These are phyloP conservation scores for Oeneis ivallda DNA, from an alignment of 2,888 invertebrate species.

Conservation along the genomic window DNA sequence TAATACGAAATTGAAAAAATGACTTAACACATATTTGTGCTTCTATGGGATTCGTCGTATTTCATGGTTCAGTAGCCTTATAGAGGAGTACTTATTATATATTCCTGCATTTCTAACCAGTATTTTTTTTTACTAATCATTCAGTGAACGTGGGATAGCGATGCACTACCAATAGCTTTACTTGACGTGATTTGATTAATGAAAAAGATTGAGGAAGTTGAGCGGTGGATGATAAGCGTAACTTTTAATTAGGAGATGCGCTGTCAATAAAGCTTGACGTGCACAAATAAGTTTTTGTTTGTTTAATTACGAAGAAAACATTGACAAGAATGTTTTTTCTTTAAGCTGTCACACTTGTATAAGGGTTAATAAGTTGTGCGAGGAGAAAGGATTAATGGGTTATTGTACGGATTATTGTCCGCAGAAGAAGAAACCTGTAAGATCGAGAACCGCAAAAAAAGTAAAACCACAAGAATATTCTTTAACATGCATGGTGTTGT, in stretches of 20 bases:
- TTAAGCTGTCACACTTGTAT: constrained; percentile 11
- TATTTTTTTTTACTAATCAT: constrained; percentile 49
- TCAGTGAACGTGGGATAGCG: constrained; percentile 61
- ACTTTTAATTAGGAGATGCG: constrained; percentile 27
- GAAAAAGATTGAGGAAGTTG: constrained; percentile 64
- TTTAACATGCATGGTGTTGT: constrained; percentile 15
- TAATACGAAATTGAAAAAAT: constrained; percentile 3
- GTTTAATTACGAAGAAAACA: constrained; percentile 18
- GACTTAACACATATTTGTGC: constrained; percentile 19
- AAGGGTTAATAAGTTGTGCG: constrained; percentile 10
- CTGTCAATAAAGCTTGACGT: constrained; percentile 15
- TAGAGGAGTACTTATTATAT: constrained; percentile 7
- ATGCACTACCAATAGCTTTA: constrained; percentile 52
- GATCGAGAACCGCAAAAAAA: constrained; percentile 15
- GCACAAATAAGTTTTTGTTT: constrained; percentile 15
- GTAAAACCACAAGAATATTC: constrained; percentile 18
- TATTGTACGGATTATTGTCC: constrained; percentile 18
- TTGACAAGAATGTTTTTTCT: background rate
- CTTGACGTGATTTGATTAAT: constrained; percentile 62
- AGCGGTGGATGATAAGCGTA: constrained; percentile 25
- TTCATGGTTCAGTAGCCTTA: constrained; percentile 13
- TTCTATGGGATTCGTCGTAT: constrained; percentile 3
- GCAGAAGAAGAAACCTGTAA: constrained; percentile 15
- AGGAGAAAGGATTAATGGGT: constrained; percentile 14
- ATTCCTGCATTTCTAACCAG: constrained; percentile 22